Base-by-base conservation (phyloP, 2,888 invertebrate species). In the Unio pictorum region DNA sequence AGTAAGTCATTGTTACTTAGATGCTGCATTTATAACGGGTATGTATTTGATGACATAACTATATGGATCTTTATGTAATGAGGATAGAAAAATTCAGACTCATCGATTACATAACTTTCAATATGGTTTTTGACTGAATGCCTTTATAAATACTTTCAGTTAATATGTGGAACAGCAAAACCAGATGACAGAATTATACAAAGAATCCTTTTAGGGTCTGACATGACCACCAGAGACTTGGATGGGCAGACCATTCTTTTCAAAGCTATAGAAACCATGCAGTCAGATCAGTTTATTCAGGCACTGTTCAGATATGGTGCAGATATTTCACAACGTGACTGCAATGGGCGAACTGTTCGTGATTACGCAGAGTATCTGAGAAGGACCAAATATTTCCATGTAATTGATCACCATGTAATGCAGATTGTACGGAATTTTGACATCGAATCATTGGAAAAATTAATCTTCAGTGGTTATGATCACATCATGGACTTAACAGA, bases 381-480 rank as follows among this genome's bases (percentile, higher is more conserved):
- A 59, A 80, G 78, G 71, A 61, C 54, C 2, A 76, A 78, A 60
- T 85, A 84, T 65, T 80, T 75, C 30, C 73, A 73, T 18, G 62
- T 83, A 11, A 82, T 86, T 23, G 85, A 86, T 70, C 75, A 80
- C 20, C 72, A 81, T 62, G 77, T 86, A 23, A 69, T 81, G 8
- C 66, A 75, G 17, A 67, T 82, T 26, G 77, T 83, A 18, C 73
- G 76, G 55, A 69, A 75, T n/a, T 79, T 79, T 69, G 69, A 83
- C 64, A 67, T 81, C n/a, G 75, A 76, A 7, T 67, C 69, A 8
- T 63, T 89, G 61, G 87, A 88, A 71, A 70, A 72, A 7, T 73
- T 89, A 28, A 72, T 88, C n/a, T 66, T 88, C 15, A 80, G 85
- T 28, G 82, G 82, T 20, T 89, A 89, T 74, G 86, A 88, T 66